Percentiles rank a stretch among this genome's conserved stretches.
Conservation (phyloP, 2,113 vertebrate genomes). For the Eublepharis macularius region DNA sequence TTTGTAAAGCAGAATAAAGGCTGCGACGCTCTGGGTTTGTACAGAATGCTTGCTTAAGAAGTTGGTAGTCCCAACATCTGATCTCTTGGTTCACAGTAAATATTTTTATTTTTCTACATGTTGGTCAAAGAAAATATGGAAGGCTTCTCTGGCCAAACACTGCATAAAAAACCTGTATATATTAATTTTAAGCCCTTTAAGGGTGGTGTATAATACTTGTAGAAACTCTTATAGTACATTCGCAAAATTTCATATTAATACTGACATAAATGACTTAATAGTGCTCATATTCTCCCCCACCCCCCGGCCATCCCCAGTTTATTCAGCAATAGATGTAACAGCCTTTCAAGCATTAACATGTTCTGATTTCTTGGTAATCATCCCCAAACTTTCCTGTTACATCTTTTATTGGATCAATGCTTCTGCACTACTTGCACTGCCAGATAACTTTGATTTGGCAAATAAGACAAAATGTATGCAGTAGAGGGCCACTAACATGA, state of each 20-base stretch:
- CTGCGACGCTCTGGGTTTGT: constrained; percentile 33
- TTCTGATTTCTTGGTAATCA: constrained; percentile 15
- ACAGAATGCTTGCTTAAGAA: constrained; percentile 35
- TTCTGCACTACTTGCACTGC: not conserved
- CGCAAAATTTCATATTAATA: constrained; percentile 39
- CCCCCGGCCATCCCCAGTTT: not conserved
- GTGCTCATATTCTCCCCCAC: not conserved
- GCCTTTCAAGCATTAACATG: constrained; percentile 22
- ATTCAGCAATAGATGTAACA: constrained; percentile 25
- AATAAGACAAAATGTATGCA: constrained; percentile 35
- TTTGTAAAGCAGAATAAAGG: constrained; percentile 22
- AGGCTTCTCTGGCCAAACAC: not conserved
- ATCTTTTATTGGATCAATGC: not conserved
- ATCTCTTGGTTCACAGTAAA: constrained; percentile 19
- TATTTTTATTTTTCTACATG: constrained; percentile 2
- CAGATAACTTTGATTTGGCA: not conserved
- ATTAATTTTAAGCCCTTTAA: constrained; percentile 9
- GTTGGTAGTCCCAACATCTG: constrained; percentile 22
- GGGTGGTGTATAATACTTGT: constrained; percentile 62
- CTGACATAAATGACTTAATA: not conserved
- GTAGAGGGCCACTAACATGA: constrained; percentile 39
- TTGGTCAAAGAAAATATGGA: not conserved
- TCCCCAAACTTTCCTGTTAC: not conserved
- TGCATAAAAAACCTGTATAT: constrained; percentile 12
- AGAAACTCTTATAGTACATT: constrained; percentile 57